phyloP scores from a whole-genome alignment of 1,140 invertebrate species.

The Drosophila ficusphila region DNA sequence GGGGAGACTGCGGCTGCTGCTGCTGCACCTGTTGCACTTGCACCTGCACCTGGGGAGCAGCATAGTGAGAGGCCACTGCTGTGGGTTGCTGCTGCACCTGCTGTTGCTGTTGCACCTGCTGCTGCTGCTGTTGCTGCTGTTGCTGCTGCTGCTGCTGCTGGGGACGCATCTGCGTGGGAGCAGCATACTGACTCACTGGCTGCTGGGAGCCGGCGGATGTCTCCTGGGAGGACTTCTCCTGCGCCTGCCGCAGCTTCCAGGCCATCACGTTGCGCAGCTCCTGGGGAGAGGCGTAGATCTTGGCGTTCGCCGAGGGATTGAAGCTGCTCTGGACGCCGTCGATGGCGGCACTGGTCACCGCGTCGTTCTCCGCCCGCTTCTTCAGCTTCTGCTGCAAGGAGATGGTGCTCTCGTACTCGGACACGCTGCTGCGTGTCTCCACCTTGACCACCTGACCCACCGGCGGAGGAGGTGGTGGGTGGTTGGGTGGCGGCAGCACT shows the following conservation, averaged over 20 bases:
- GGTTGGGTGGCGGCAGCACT: constrained; percentile 88
- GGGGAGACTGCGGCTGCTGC: constrained; percentile 26
- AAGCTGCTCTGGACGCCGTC: constrained; percentile 91
- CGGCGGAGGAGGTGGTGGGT: constrained; percentile 89
- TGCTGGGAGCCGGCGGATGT: constrained; percentile 82
- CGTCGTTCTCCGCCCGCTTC: constrained; percentile 75
- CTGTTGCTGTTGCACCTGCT: constrained; percentile 91
- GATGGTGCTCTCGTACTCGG: constrained; percentile 83
- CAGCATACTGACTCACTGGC: constrained; percentile 43
- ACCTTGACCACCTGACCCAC: constrained; percentile 91
- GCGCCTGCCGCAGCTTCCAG: constrained; percentile 84
- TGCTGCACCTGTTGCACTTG: constrained; percentile 32
- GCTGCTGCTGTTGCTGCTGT: constrained; percentile 88
- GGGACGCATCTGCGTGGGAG: constrained; percentile 89
- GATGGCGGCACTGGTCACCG: constrained; percentile 73
- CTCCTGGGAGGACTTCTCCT: constrained; percentile 57
- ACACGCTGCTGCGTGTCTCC: constrained; percentile 85
- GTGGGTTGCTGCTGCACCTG: constrained; percentile 83
- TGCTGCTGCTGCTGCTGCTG: constrained; percentile 93
- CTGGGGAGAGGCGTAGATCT: constrained; percentile 94
- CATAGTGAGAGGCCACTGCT: constrained; percentile 84
- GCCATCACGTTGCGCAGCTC: constrained; percentile 93
- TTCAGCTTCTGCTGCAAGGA: constrained; percentile 79
- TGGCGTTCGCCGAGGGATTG: constrained; percentile 92
- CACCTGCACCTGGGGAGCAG: constrained; percentile 63